These are phyloP conservation scores for Caenorhabditis sp. DNA, from an alignment of 2,888 invertebrate species.

Conservation along the genomic window DNA sequence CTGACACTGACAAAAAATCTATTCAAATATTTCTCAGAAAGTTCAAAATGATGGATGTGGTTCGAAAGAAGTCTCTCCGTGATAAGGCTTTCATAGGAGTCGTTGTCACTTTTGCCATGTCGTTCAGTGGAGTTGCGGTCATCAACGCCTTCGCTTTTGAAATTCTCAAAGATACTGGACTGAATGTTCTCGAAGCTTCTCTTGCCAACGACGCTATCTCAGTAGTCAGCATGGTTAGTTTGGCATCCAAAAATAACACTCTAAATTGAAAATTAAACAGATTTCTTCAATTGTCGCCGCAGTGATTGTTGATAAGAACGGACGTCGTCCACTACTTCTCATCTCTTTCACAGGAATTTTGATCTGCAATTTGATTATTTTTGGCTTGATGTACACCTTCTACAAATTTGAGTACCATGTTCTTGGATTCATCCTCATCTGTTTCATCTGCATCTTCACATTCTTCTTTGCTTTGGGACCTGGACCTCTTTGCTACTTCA, in stretches of 20 bases:
- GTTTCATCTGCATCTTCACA: constrained; percentile 75
- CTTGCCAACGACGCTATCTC: constrained; percentile 76
- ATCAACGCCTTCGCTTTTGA: constrained; percentile 80
- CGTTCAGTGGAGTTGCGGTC: constrained; percentile 78
- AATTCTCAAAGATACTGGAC: constrained; percentile 74
- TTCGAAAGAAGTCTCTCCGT: constrained; percentile 63
- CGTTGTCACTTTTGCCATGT: constrained; percentile 74
- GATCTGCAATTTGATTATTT: constrained; percentile 67
- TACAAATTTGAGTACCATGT: constrained; percentile 66
- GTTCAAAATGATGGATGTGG: constrained; percentile 66
- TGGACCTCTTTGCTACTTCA: constrained; percentile 78
- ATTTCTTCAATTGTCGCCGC: constrained; percentile 71
- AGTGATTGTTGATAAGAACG: constrained; percentile 75
- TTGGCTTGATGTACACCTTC: constrained; percentile 70
- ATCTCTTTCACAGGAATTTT: constrained; percentile 67
- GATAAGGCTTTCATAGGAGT: constrained; percentile 68
- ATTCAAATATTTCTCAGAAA: constrained; percentile 47
- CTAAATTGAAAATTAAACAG: constrained; percentile 30
- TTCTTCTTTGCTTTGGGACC: constrained; percentile 78
- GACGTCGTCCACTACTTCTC: constrained; percentile 75
- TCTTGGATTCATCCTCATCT: constrained; percentile 71
- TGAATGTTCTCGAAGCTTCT: constrained; percentile 71
- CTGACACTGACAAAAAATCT: background rate
- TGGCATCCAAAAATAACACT: background rate
- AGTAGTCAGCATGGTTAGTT: constrained; percentile 72